Base-by-base conservation (phyloP, 2,888 invertebrate species). In the Catonia carolina region DNA sequence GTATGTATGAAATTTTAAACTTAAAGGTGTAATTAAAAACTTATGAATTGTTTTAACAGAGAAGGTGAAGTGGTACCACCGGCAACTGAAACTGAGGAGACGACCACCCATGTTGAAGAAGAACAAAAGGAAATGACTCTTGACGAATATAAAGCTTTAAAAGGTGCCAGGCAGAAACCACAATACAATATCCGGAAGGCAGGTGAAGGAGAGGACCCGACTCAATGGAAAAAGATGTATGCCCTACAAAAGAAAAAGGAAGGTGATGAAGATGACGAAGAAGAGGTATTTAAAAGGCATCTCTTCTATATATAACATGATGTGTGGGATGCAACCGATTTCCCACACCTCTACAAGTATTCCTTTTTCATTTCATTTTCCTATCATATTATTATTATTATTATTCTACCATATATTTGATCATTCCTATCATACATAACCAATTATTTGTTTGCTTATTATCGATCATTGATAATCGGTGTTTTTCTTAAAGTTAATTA, bases 71-170 rank as follows among this genome's bases (percentile, higher is more conserved):
- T 48, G 63, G 72, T 71, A 17, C 68, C 10, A 15, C 17, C 47
- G 10, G 47, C 33, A 14, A 37, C 51, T 14, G 59, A 64, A 5
- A 62, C 67, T 60, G 69, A 69, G 10, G 65, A 61, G 12, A 73
- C 73, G 47, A 60, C 66, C 48, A 63, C 62, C n/a, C 60, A 59
- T 23, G 58, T 54, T 33, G 64, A 62, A 53, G 63, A 64, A 77
- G 67, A 77, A 75, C 61, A 76, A 70, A 60, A 87, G 68, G 89
- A 89, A 76, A 79, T 96, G 72, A 96, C 96, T 35, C 77, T 95
- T 66, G 95, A 95, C 70, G 95, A 96, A 79, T 96, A 91, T 85
- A 92, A 92, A 75, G 92, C 91, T 56, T 77, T 89, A 68, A 87
- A 89, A 68, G 83, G 84, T 69, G 83, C 81, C 54, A 84, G 92